A percentile compares a stretch with the other conserved stretches of the same genome.
phyloP scores from a whole-genome alignment of 2,797 vertebrate species.

The Neolamprologus multifasciatus region DNA sequence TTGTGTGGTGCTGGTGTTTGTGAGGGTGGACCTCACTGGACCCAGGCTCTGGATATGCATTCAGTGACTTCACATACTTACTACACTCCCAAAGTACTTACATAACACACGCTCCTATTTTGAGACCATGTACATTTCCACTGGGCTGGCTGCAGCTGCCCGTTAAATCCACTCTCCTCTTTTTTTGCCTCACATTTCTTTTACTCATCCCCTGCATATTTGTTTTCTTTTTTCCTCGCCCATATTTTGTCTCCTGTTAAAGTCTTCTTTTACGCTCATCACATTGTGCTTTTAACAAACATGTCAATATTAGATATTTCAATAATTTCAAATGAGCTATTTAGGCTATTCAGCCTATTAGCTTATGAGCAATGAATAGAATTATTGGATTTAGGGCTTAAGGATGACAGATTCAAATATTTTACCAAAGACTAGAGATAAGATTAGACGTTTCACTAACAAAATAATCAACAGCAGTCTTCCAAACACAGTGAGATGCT shows the following conservation, averaged over 20 bases:
- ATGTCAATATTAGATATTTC: neutral
- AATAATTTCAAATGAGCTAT: neutral
- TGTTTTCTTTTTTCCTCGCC: neutral
- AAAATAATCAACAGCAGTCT: neutral
- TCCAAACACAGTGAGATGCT: neutral
- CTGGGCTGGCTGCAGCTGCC: conserved; percentile 34
- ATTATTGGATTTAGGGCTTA: neutral
- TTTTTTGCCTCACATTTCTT: neutral
- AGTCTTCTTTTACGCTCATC: neutral
- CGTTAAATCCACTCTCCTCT: conserved; percentile 29
- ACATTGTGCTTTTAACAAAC: neutral
- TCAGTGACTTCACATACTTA: neutral
- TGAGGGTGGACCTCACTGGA: neutral
- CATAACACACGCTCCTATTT: conserved; percentile 71
- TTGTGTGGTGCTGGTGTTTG: conserved; percentile 20
- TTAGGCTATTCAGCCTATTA: neutral
- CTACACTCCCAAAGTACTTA: conserved; percentile 51
- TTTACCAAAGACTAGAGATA: neutral
- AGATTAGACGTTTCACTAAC: neutral
- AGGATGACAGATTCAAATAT: neutral
- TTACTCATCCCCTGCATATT: neutral
- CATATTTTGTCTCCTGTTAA: neutral
- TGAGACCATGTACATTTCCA: conserved; percentile 73
- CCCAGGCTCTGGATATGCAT: neutral
- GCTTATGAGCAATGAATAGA: neutral